Conservation (phyloP, 2,888 invertebrate genomes). For the Odontomyia ornata region DNA sequence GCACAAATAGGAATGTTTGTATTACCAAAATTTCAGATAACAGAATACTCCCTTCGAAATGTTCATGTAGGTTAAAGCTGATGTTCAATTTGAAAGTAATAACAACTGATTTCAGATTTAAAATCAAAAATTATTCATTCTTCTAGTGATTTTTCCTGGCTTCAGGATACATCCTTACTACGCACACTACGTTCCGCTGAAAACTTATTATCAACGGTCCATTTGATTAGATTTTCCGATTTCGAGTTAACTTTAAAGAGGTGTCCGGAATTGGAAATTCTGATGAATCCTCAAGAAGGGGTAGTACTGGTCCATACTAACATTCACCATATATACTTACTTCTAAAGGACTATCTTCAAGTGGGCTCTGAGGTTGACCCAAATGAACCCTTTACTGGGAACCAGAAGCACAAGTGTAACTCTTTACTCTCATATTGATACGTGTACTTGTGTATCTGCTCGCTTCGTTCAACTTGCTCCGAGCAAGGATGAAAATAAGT, state of each 20-base stretch:
- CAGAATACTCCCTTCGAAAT: background rate
- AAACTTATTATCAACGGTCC: slow-evolving; percentile 8
- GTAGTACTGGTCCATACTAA: no score
- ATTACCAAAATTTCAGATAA: no score
- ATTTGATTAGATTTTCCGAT: slow-evolving; percentile 25
- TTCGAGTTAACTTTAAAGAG: background rate
- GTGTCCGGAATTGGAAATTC: slow-evolving; percentile 3
- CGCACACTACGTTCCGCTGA: background rate
- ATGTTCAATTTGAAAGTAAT: no score
- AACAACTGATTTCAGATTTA: no score
- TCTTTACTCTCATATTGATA: no score
- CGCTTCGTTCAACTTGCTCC: no score
- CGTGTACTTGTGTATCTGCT: no score
- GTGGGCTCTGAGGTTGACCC: slow-evolving; percentile 5
- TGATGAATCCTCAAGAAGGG: background rate
- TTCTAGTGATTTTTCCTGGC: no score
- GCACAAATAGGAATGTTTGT: no score
- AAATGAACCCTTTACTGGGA: background rate
- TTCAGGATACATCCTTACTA: background rate
- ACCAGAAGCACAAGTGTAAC: background rate
- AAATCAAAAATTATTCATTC: no score
- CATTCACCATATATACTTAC: background rate
- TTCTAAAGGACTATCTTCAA: background rate
- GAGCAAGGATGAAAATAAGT: background rate
- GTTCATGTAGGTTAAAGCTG: no score